Evolutionary conservation across 1,140 invertebrate species (phyloP).

Genomic region (Grapholita molesta): DNA sequence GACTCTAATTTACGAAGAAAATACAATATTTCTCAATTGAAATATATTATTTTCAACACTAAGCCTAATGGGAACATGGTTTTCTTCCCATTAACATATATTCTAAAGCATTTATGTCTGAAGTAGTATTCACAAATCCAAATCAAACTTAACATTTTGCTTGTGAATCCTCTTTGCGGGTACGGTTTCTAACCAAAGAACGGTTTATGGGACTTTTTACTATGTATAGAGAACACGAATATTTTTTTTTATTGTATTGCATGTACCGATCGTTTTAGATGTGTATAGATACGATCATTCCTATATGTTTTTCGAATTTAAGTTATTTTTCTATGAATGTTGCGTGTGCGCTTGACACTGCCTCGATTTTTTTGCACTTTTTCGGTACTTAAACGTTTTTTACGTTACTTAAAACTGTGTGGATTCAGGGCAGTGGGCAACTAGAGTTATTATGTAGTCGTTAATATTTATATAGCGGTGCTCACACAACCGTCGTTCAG

Average conservation of each 20-base stretch:
- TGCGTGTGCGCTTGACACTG: slow-evolving; percentile 27
- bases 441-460: background rate
- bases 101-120: slow-evolving; percentile 41
- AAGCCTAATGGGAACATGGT: slow-evolving; percentile 34
- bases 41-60: background rate
- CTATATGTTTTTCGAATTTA: slow-evolving; percentile 63
- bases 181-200: slow-evolving; percentile 46
- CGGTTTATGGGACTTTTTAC: slow-evolving; percentile 41
- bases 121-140: slow-evolving; percentile 21
- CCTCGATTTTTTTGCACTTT: slow-evolving; percentile 27
- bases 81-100: slow-evolving; percentile 33
- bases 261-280: slow-evolving; percentile 49
- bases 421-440: background rate
- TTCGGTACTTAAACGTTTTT: slow-evolving; percentile 20
- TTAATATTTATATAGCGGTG: background rate
- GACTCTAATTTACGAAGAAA: background rate
- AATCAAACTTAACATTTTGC: slow-evolving; percentile 17
- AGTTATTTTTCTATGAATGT: slow-evolving; percentile 40
- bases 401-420: slow-evolving; percentile 24
- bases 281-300: slow-evolving; percentile 55
- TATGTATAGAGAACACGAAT: slow-evolving; percentile 27
- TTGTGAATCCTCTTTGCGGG: slow-evolving; percentile 28
- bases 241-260: slow-evolving; percentile 36
- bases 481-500: background rate
- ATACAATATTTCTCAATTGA: background rate